These are phyloP conservation scores for Leptothorax acervorum DNA, from an alignment of 2,888 invertebrate genomes.

Conservation along the genomic window DNA sequence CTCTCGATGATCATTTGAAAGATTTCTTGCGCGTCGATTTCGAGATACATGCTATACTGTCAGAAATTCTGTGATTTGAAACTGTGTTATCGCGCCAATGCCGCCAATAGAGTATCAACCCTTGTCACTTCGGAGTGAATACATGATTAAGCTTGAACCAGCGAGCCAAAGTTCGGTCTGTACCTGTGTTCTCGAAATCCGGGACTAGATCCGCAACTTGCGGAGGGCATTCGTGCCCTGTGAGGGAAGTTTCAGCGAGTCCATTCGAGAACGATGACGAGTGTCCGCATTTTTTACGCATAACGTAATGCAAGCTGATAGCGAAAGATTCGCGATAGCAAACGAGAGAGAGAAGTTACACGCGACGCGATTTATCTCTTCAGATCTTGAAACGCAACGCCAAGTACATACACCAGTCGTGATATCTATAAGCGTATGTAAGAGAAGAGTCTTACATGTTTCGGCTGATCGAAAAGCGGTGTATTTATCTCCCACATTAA, in stretches of 20 bases:
- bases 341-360: conserved; percentile 3
- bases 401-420: neutral
- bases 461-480: neutral
- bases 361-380: neutral
- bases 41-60: neutral
- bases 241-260: conserved; percentile 33
- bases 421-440: neutral
- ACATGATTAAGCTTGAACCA: conserved; percentile 19
- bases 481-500: neutral
- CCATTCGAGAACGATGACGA: conserved; percentile 22
- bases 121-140: conserved; percentile 7
- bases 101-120: neutral
- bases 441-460: neutral
- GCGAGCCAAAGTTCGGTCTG: conserved; percentile 1
- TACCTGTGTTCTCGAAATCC: conserved; percentile 12
- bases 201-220: neutral
- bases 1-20: neutral
- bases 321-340: neutral
- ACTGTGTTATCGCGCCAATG: conserved; percentile 10
- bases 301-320: neutral
- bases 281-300: conserved; percentile 37
- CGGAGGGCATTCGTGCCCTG: conserved; percentile 4
- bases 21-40: neutral
- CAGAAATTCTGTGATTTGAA: neutral
- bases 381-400: neutral